Conservation (phyloP, 2,888 invertebrate genomes). For the Drosophila paranaensis region DNA sequence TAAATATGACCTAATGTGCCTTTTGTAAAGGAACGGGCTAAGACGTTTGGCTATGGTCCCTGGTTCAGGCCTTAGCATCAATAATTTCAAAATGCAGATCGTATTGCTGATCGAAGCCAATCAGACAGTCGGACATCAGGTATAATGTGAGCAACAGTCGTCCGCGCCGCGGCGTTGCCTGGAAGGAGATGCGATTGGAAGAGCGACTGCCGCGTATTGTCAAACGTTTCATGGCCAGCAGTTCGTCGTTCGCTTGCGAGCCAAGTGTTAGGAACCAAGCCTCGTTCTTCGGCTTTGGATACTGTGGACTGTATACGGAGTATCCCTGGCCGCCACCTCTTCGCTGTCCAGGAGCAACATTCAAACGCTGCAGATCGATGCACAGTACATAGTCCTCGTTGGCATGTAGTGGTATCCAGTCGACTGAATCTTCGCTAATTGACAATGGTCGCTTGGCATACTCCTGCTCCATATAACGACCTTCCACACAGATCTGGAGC, state of each 20-base stretch:
- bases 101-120: slow-evolving; percentile 97
- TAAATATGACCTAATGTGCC: slow-evolving; percentile 25
- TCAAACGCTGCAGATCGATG: slow-evolving; percentile 86
- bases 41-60: not conserved
- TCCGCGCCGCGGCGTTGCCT: slow-evolving; percentile 88
- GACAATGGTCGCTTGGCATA: slow-evolving; percentile 74
- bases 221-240: slow-evolving; percentile 93
- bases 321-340: slow-evolving; percentile 78
- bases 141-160: slow-evolving; percentile 92
- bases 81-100: slow-evolving; percentile 86
- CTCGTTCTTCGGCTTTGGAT: slow-evolving; percentile 97
- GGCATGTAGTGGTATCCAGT: slow-evolving; percentile 88
- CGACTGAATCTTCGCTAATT: slow-evolving; percentile 83
- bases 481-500: slow-evolving; percentile 87
- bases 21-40: slow-evolving; percentile 13
- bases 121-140: slow-evolving; percentile 95
- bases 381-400: slow-evolving; percentile 90
- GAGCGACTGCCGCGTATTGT: slow-evolving; percentile 86
- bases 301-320: slow-evolving; percentile 92
- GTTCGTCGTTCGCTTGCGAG: slow-evolving; percentile 88
- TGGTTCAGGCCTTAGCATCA: slow-evolving; percentile 58
- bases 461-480: slow-evolving; percentile 84
- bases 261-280: slow-evolving; percentile 97
- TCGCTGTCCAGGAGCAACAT: slow-evolving; percentile 85
- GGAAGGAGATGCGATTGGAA: slow-evolving; percentile 87